Evolutionary conservation across 2,888 invertebrate species (phyloP).

Genomic region (Glyphotaelius pellucidus): DNA sequence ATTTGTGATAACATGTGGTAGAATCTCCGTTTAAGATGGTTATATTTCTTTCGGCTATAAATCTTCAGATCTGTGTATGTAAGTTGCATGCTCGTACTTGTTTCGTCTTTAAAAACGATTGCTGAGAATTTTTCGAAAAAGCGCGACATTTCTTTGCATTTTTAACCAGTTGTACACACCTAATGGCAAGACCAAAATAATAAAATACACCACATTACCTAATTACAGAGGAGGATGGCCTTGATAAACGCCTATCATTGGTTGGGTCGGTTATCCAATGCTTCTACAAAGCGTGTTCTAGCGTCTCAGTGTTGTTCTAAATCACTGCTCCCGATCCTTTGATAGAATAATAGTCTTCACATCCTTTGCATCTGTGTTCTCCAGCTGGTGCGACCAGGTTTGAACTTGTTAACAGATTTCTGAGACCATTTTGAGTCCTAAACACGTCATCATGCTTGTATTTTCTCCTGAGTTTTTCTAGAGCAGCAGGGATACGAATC

Average conservation of each 20-base stretch:
- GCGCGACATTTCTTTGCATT: too few species aligned
- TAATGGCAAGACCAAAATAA: too few species aligned
- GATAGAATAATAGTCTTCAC: background rate
- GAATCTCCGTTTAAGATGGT: too few species aligned
- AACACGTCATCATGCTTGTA: background rate
- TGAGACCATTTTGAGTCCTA: background rate
- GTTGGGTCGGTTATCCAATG: background rate
- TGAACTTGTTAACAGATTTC: background rate
- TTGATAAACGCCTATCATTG: background rate
- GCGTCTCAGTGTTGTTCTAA: background rate
- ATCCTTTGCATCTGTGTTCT: background rate
- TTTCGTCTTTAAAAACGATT: too few species aligned
- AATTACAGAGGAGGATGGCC: too few species aligned
- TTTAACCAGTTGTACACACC: too few species aligned
- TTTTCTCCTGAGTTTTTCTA: background rate
- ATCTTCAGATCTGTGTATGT: too few species aligned
- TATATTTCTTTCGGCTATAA: background rate
- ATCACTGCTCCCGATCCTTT: background rate
- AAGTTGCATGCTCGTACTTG: too few species aligned
- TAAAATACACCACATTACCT: too few species aligned
- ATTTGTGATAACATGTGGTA: too few species aligned
- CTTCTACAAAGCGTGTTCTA: background rate
- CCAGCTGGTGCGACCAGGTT: background rate
- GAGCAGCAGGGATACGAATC: background rate
- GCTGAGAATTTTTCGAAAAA: too few species aligned